Evolutionary conservation across 2,797 vertebrate genomes (phyloP), one percentile per base, ranked within the genome.

Genomic region (Poeciliopsis paucimaculata): DNA sequence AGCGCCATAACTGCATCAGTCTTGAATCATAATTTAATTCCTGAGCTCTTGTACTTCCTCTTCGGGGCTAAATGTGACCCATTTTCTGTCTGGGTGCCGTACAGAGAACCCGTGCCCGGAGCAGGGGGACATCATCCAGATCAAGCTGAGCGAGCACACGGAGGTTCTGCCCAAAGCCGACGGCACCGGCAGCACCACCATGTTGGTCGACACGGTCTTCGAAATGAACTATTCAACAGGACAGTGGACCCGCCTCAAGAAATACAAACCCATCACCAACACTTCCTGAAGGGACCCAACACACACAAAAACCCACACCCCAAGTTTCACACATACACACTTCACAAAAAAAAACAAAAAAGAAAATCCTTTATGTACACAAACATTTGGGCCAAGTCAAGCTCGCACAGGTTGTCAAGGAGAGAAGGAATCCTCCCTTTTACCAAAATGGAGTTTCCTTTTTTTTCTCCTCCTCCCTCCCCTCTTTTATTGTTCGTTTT

Each of bases 181-280:
- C 41, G 98, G 98, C 91, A 99, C 97, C 1, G 98, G 98, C 94
- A 99, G 97, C 93, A 99, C 98, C 93, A 99, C 98, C 84, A 99
- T 99, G 98, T 94, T 99, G 91, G 98, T 99, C 86, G 98, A 99
- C 94, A 99, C 98, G 0, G 98, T 99, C 90, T 99, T 99, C 83
- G 98, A 99, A 96, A 99, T 99, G 98, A 99, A 99, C 97, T 99
- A 99, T 86, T 97, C 97, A 79, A 99, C 98, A 2, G 98, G 98
- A 89, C 97, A 99, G 96, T 99, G 98, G 98, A 99, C 97, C 70
- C 97, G 98, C 81, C 98, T 99, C 94, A 99, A 99, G 95, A 99
- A 99, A 94, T 99, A 99, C 96, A 99, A 99, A 94, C 98, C 98
- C 88, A 98, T 99, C 94, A 98, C 98, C 92, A 98, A 97, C 11